Evolutionary conservation across 2,888 invertebrate species (phyloP).

Genomic region (Dryobotodes eremita): DNA sequence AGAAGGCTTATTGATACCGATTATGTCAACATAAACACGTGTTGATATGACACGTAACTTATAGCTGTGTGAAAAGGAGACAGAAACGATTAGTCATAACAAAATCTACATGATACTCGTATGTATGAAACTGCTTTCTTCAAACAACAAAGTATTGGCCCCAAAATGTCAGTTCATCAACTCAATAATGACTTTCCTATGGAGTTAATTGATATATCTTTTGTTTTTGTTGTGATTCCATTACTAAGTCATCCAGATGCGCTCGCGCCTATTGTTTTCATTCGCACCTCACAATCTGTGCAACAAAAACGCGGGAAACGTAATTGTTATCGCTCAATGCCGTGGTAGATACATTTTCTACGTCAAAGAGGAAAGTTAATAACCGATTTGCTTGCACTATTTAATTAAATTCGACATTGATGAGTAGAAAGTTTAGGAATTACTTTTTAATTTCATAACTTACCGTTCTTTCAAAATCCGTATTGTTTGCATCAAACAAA

Average conservation of each 20-base stretch:
- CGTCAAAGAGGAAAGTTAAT: conserved; percentile 83
- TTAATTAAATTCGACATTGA: conserved; percentile 78
- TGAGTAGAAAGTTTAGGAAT: conserved; percentile 74
- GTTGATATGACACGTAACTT: not conserved
- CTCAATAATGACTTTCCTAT: conserved; percentile 67
- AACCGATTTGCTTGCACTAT: conserved; percentile 75
- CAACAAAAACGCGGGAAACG: conserved; percentile 82
- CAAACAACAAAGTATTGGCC: conserved; percentile 14
- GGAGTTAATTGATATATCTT: conserved; percentile 73
- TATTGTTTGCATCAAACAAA: conserved; percentile 78
- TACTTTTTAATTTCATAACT: conserved; percentile 71
- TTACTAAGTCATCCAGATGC: conserved; percentile 68
- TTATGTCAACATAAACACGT: conserved; percentile 26
- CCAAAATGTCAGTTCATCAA: conserved; percentile 35
- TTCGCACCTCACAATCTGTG: conserved; percentile 68
- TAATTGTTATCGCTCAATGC: conserved; percentile 78
- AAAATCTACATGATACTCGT: not conserved
- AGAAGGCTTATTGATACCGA: conserved; percentile 12
- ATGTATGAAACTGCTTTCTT: not conserved
- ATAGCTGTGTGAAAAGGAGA: conserved; percentile 9
- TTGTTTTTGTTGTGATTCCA: conserved; percentile 68
- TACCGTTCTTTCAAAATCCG: conserved; percentile 81
- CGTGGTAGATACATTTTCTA: conserved; percentile 77
- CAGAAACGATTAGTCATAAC: not conserved
- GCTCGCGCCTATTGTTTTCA: conserved; percentile 74